Base-by-base conservation (phyloP, 2,888 invertebrate species). In the Cerceris rybyensis region DNA sequence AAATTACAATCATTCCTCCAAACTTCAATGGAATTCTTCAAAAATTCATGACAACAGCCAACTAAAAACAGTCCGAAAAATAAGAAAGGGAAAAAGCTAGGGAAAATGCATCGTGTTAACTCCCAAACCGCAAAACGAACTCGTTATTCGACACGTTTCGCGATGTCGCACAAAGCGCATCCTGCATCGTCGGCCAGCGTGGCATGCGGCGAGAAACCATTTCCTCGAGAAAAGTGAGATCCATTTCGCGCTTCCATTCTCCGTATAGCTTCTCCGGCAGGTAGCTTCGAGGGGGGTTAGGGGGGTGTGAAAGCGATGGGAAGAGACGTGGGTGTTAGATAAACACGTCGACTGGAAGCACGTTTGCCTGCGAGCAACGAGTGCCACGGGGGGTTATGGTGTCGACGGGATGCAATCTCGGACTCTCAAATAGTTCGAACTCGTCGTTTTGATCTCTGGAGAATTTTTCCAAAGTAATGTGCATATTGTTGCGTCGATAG, bases 161-260 rank as follows among this genome's bases (percentile, higher is more conserved):
- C 65, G 66, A 69, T 66, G 77, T 74, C 76, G 76, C 63, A 75
- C 69, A 82, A 77, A 77, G 77, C 76, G 84, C 75, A 82, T 81
- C 75, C 75, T 63, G 80, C 65, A 16, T 57, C 60, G 59, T 64
- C 52, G 58, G 41, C 28, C 28, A 50, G 39, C 67, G 64, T 41
- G 16, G 17, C 46, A 13, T 59, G 49, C 50, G 65, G 41, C 72
- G 75, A 58, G 70, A 78, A 80, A 75, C 83, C 77, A 84, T 85
- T 85, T 85, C 80, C 82, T 75, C 63, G 77, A 85, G 85, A 82
- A 83, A 85, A 85, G 80, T 75, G 83, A 78, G 83, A 83, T 76
- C 84, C 82, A 79, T 84, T 85, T 77, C 77, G 82, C 84, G 75
- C 70, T 49, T 70, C 69, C 67, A 67, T 80, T 69, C 76, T 57